Conservation (phyloP, 2,888 invertebrate genomes). For the Thymelicus acteon region DNA sequence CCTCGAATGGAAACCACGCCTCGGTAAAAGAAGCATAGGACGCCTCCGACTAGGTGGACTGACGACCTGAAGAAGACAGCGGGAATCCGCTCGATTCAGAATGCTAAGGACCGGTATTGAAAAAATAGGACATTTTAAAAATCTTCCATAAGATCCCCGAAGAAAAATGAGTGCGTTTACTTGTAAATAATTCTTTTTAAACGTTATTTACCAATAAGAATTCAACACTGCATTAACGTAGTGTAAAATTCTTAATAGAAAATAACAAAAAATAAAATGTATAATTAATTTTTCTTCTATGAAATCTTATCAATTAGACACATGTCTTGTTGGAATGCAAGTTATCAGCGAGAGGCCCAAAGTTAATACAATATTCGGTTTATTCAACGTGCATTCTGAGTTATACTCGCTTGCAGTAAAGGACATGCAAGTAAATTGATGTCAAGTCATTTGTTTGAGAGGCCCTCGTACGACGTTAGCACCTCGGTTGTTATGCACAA, state of each 20-base stretch:
- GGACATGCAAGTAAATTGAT: slow-evolving; percentile 32
- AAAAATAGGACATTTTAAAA: no score
- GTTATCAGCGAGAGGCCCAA: not conserved
- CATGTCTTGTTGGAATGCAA: slow-evolving; percentile 7
- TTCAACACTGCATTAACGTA: no score
- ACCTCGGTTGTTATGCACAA: slow-evolving; percentile 11
- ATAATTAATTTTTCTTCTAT: not conserved
- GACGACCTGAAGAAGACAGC: no score
- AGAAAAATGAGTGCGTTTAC: no score
- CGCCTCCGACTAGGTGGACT: no score
- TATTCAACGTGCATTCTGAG: slow-evolving; percentile 16
- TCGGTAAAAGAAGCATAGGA: no score
- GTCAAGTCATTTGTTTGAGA: slow-evolving; percentile 32
- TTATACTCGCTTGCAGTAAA: slow-evolving; percentile 18
- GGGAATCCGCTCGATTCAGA: no score
- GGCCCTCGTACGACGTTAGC: slow-evolving; percentile 2
- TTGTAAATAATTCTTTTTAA: no score
- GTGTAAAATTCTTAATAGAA: not conserved
- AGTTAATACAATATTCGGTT: slow-evolving; percentile 19
- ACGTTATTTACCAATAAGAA: no score
- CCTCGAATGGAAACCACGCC: no score
- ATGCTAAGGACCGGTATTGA: no score
- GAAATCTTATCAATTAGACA: slow-evolving; percentile 9
- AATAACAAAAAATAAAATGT: not conserved
- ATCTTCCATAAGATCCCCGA: no score